Evolutionary conservation across 2,113 vertebrate genomes (phyloP), one percentile per base, ranked within the genome.

Genomic region (Clarias batrachus): DNA sequence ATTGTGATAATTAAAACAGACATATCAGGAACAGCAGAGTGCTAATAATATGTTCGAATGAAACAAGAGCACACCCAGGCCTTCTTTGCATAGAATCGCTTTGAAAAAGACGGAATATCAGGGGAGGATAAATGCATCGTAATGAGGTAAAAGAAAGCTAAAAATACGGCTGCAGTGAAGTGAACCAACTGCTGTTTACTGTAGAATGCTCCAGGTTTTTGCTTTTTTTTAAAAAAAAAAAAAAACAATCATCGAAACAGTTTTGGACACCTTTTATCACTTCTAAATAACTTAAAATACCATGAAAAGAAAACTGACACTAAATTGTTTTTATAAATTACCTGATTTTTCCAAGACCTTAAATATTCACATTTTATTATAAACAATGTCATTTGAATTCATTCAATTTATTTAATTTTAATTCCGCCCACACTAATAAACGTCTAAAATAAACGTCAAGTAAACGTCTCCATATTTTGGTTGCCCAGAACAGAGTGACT

Each of bases 71-170:
- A 81, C 62, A 76, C 65, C 71, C 90, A 84, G 81, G 68, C 89
- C 85, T 83, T 89, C 87, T 88, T 91, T 88, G 86, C 81, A 87
- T 89, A 88, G 84, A 89, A 91, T 89, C 79, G 88, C 89, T 92
- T 90, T 91, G 87, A 92, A 93, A 91, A 89, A 90, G 83, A 87
- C 73, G 85, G 87, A 90, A 88, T 57, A 88, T 84, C 90, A 90
- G 88, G 54, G 56, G 88, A 91, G 92, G 86, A 91, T 90, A 90
- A 90, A 91, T 85, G 87, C 90, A 89, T 92, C 91, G 89, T 83
- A 91, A 90, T 77, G 74, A 92, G 87, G 91, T 90, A 88, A 91
- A 91, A 87, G 80, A 88, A 78, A 87, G 85, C 82, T 88, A 93
- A 90, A 92, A 91, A 91, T 91, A 92, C 85, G 79, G 87, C 54